phyloP scores from a whole-genome alignment of 2,113 vertebrate species.

The Tachysurus fulvidraco region DNA sequence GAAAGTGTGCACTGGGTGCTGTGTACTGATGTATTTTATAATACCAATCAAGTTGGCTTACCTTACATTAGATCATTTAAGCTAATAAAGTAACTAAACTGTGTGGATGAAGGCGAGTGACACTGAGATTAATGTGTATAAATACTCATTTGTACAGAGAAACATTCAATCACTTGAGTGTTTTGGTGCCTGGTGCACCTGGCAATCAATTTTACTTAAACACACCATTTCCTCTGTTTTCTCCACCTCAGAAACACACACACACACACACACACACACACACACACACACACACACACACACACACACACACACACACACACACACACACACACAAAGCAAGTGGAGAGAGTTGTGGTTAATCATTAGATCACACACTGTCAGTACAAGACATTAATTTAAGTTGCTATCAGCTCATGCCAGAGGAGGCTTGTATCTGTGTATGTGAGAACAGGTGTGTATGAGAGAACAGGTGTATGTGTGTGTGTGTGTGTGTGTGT shows the following conservation, averaged over 20 bases:
- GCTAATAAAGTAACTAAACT: background rate
- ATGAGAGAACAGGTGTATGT: conserved; percentile 44
- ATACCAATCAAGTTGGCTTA: background rate
- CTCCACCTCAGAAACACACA: background rate
- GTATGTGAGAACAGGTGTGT: conserved; percentile 59
- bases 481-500: background rate
- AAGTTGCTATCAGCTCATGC: conserved; percentile 51
- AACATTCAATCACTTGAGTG: background rate
- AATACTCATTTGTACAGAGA: conserved; percentile 15
- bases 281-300: conserved; percentile 15
- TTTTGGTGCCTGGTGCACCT: conserved; percentile 14
- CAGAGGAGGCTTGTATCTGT: conserved; percentile 47
- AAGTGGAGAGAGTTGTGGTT: conserved; percentile 34
- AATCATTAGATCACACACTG: conserved; percentile 49
- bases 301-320: conserved; percentile 12
- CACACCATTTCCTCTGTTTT: conserved; percentile 13
- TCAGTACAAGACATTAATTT: conserved; percentile 55
- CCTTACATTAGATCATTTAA: background rate
- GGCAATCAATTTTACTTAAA: conserved; percentile 25
- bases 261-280: conserved; percentile 9
- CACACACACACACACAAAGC: background rate
- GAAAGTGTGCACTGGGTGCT: background rate
- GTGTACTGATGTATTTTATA: background rate
- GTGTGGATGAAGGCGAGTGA: background rate
- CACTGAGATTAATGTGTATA: conserved; percentile 8